Evolutionary conservation across 2,888 invertebrate genomes (phyloP).

Genomic region (Poecilus cupreus): DNA sequence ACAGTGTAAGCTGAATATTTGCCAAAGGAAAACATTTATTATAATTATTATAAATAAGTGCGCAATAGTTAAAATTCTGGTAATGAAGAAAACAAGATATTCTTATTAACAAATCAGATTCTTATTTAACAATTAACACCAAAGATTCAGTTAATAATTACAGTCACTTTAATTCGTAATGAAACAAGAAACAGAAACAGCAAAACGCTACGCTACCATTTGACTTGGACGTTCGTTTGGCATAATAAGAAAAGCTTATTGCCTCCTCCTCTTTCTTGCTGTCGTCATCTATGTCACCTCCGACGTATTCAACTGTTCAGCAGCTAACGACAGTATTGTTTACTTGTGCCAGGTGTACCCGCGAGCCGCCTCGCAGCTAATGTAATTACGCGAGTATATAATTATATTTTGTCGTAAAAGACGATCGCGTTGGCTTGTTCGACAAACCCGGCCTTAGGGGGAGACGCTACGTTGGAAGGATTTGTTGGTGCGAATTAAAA

Average conservation of each 20-base stretch:
- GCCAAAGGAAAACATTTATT: too few relatives aligned
- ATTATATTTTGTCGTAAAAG: slow-evolving; percentile 29
- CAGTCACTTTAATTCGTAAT: background rate
- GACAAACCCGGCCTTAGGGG: slow-evolving; percentile 5
- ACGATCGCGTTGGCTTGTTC: slow-evolving; percentile 9
- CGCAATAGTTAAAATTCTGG: background rate
- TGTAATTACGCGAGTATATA: slow-evolving; percentile 23
- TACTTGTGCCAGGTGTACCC: slow-evolving; percentile 44
- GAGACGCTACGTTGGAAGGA: background rate
- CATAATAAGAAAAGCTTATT: background rate
- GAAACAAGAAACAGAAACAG: background rate
- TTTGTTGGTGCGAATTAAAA: background rate
- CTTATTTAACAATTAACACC: background rate
- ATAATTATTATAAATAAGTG: background rate
- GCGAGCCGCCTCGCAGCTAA: slow-evolving; percentile 4
- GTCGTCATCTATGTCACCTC: background rate
- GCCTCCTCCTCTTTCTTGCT: background rate
- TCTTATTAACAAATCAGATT: slow-evolving; percentile 4
- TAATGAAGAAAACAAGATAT: slow-evolving; percentile 24
- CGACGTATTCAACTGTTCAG: slow-evolving; percentile 1
- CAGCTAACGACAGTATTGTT: slow-evolving; percentile 53
- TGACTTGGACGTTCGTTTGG: background rate
- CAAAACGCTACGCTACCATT: background rate
- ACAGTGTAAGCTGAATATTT: too few relatives aligned
- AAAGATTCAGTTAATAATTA: background rate